These are phyloP conservation scores for Macroramphosus scolopax DNA, from an alignment of 2,797 vertebrate species.

Conservation along the genomic window DNA sequence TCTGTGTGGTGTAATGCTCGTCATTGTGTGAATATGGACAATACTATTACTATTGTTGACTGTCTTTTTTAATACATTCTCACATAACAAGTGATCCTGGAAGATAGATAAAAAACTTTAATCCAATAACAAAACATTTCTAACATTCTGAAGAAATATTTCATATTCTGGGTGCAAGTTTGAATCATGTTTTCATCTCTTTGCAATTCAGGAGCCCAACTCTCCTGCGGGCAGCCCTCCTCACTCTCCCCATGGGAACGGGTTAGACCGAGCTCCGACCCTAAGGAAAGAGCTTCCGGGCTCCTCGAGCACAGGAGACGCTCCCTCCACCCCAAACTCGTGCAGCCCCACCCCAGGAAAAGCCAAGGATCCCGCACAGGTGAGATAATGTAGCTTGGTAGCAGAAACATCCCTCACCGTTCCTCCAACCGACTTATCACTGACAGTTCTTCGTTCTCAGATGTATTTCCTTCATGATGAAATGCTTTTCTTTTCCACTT, in stretches of 20 bases:
- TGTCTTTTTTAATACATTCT: no score
- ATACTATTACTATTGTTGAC: no score
- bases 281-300: constrained; percentile 74
- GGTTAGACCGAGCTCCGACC: constrained; percentile 72
- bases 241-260: constrained; percentile 74
- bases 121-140: background rate
- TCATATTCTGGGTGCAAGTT: background rate
- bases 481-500: no score
- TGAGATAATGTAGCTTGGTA: constrained; percentile 34
- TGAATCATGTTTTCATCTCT: constrained; percentile 12
- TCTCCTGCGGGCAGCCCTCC: constrained; percentile 80
- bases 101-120: no score
- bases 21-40: no score
- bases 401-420: background rate
- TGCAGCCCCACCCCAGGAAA: constrained; percentile 76
- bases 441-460: no score
- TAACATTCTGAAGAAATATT: background rate
- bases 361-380: constrained; percentile 80
- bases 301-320: constrained; percentile 78
- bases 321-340: constrained; percentile 75
- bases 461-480: no score
- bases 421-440: no score
- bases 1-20: no score
- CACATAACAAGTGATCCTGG: no score
- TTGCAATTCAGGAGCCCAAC: constrained; percentile 79